These are phyloP conservation scores for Hestina assimilis DNA, from an alignment of 1,140 invertebrate genomes.

Conservation along the genomic window DNA sequence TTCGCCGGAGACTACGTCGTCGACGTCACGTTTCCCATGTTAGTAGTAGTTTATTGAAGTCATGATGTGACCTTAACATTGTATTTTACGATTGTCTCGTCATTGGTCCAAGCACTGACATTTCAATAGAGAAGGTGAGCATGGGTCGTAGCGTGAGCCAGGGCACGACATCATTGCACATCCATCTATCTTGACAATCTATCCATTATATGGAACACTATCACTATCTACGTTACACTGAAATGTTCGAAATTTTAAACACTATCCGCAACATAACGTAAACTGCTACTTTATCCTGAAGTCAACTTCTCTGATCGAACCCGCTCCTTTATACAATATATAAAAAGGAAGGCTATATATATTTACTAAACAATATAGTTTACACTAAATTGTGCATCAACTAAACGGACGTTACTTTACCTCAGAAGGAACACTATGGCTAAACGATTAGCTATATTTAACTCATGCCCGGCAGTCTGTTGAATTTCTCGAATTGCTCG, in stretches of 20 bases:
- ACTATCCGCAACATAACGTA: neutral
- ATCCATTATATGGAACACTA: slow-evolving; percentile 21
- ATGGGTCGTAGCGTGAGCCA: slow-evolving; percentile 62
- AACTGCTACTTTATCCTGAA: too few relatives aligned
- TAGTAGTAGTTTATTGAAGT: slow-evolving; percentile 76
- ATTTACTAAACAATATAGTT: too few relatives aligned
- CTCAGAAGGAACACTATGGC: slow-evolving; percentile 1
- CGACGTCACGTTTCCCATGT: slow-evolving; percentile 74
- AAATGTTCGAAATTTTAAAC: slow-evolving; percentile 6
- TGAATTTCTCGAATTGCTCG: slow-evolving; percentile 59
- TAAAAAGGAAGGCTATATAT: too few relatives aligned
- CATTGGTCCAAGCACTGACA: slow-evolving; percentile 69
- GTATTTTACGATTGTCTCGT: slow-evolving; percentile 76
- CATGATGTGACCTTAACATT: slow-evolving; percentile 77
- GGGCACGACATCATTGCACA: slow-evolving; percentile 56
- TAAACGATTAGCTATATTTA: slow-evolving; percentile 44
- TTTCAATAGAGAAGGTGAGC: slow-evolving; percentile 75
- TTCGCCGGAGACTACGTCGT: slow-evolving; percentile 52
- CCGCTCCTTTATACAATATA: too few relatives aligned
- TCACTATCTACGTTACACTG: slow-evolving; percentile 15
- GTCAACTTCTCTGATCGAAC: too few relatives aligned
- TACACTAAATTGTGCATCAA: too few relatives aligned
- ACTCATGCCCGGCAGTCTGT: slow-evolving; percentile 32
- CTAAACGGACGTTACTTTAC: neutral
- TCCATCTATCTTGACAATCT: slow-evolving; percentile 30